Percentiles rank a stretch among this genome's conserved stretches.
phyloP scores from a whole-genome alignment of 1,140 invertebrate genomes.

The Laupala kohalensis region DNA sequence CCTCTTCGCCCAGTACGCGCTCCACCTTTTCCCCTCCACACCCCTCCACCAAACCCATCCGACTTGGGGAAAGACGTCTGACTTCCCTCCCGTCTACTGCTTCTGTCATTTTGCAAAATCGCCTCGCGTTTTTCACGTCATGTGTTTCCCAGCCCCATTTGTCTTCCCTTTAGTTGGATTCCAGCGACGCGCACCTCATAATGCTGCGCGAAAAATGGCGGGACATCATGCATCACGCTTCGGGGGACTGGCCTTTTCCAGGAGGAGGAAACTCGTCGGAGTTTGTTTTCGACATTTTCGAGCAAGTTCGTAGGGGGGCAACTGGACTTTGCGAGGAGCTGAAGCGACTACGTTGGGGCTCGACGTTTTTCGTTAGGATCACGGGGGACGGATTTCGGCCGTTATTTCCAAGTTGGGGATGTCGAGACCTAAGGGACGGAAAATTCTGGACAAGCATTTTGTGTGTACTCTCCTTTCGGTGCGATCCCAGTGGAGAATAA shows the following conservation, averaged over 20 bases:
- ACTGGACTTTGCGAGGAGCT: background rate
- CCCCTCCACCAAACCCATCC: too few relatives aligned
- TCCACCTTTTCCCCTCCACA: too few relatives aligned
- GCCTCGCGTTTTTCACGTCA: background rate
- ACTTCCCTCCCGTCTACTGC: background rate
- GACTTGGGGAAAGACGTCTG: too few relatives aligned
- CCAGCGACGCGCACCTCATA: background rate
- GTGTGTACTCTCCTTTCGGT: too few relatives aligned
- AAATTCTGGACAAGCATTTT: background rate
- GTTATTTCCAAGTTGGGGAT: background rate
- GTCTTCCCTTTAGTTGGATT: background rate
- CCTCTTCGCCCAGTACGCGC: too few relatives aligned
- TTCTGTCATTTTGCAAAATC: background rate
- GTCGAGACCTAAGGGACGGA: background rate
- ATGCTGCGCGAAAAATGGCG: background rate
- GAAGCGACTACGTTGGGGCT: too few relatives aligned
- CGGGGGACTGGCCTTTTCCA: background rate
- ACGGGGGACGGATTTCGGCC: background rate
- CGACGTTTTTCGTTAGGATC: too few relatives aligned
- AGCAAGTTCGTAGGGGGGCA: background rate
- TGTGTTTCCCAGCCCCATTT: background rate
- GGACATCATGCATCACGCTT: background rate
- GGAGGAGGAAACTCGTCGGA: background rate
- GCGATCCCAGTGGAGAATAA: too few relatives aligned
- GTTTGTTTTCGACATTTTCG: background rate